A percentile compares a stretch with the other conserved stretches of the same genome.
Conservation (phyloP, 1,140 invertebrate genomes). For the Cydia amplana region DNA sequence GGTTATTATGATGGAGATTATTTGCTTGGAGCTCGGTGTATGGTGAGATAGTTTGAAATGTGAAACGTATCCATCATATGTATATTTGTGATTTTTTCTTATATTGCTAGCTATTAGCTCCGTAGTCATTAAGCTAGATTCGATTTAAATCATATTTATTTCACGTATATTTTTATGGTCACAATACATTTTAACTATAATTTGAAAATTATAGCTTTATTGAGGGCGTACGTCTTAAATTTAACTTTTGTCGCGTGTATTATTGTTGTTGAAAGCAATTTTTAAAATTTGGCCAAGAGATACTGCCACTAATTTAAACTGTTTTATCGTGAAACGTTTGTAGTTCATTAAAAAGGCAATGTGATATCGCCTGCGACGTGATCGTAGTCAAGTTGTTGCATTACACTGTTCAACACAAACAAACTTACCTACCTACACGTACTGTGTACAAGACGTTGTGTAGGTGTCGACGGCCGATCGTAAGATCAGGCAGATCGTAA, state of each 20-base stretch:
- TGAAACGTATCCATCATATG: slow-evolving; percentile 56
- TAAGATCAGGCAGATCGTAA: too few species aligned
- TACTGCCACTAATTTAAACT: slow-evolving; percentile 51
- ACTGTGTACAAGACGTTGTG: slow-evolving; percentile 32
- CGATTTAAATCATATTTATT: slow-evolving; percentile 67
- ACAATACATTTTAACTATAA: slow-evolving; percentile 45
- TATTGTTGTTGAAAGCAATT: slow-evolving; percentile 35
- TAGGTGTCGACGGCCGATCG: slow-evolving; percentile 44
- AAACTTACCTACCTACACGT: background rate
- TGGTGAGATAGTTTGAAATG: slow-evolving; percentile 51
- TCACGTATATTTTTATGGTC: slow-evolving; percentile 52
- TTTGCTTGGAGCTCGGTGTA: slow-evolving; percentile 60
- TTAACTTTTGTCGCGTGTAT: slow-evolving; percentile 38
- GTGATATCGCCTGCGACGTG: slow-evolving; percentile 21
- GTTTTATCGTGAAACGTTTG: slow-evolving; percentile 20
- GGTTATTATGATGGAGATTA: slow-evolving; percentile 66
- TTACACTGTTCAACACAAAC: slow-evolving; percentile 6
- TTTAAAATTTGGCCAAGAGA: slow-evolving; percentile 38
- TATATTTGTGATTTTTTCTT: slow-evolving; percentile 74
- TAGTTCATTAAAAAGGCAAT: slow-evolving; percentile 21
- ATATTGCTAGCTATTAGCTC: slow-evolving; percentile 72
- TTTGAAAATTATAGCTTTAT: slow-evolving; percentile 28
- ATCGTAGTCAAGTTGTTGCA: slow-evolving; percentile 7
- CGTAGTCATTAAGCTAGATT: slow-evolving; percentile 74
- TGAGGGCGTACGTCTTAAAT: slow-evolving; percentile 30